Base-by-base conservation (phyloP, 2,888 invertebrate genomes). In the Trichogramma evanescens region DNA sequence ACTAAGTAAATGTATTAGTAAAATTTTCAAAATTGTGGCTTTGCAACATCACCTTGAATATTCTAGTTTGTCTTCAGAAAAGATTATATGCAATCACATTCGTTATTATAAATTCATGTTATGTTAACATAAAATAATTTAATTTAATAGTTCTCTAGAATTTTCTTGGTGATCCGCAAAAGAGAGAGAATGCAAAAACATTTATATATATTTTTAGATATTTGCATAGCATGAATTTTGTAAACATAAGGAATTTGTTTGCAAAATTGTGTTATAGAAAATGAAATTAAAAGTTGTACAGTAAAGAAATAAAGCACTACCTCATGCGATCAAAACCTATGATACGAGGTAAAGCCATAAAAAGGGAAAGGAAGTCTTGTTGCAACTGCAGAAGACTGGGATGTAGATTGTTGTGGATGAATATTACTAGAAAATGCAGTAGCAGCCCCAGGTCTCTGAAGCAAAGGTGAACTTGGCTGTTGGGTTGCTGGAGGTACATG, bases 351-450 rank as follows among this genome's bases (percentile, higher is more conserved):
- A 63, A 74, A 75, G 64, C 73, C 72, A 49, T 74, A 69, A 65
- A 74, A 77, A 42, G 77, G 74, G 62, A 75, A 74, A 42, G 74
- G 75, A 64, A 73, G 75, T 61, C 75, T 71, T 61, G 75, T 72
- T 13, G 68, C 68, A 49, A 75, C 72, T 46, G 68, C 68, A 56
- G 72, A 73, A 46, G 70, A 66, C 58, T 67, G 69, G 6, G 67
- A 65, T 9, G 65, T 61, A 0, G 59, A 48, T 43, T 62, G 64
- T 10, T 59, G 66, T 39, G 64, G 58, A 45, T 68, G 66, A 13
- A 66, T 56, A 13, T 13, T 13, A 50, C 68, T 57, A 26, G 68
- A 63, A 50, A 63, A 68, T 3, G 61, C 43, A 4, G 54, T 45
- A 0, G 59, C 52, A 10, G 64, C 63, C 42, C 63, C 49, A 10